Evolutionary conservation across 1,140 invertebrate species (phyloP).

Genomic region (Drosophila orena): DNA sequence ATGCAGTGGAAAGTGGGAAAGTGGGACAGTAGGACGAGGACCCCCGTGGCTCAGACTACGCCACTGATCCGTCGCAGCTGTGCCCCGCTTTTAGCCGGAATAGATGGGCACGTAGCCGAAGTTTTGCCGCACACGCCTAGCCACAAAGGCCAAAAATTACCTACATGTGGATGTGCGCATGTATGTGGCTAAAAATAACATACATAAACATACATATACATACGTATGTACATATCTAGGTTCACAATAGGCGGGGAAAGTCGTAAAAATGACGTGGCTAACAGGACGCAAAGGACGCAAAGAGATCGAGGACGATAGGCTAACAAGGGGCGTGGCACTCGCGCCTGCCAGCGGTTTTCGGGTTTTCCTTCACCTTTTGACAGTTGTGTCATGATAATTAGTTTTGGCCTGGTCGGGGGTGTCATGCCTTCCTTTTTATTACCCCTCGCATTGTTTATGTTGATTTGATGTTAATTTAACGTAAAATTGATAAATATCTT

Average conservation of each 20-base stretch:
- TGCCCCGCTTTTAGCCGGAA: slow-evolving; percentile 63
- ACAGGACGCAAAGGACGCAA: slow-evolving; percentile 34
- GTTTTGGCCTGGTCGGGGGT: slow-evolving; percentile 49
- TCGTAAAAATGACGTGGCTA: slow-evolving; percentile 51
- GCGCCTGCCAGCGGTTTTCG: slow-evolving; percentile 8
- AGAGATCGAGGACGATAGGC: slow-evolving; percentile 35
- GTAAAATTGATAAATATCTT: slow-evolving; percentile 80
- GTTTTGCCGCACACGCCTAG: slow-evolving; percentile 68
- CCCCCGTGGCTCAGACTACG: slow-evolving; percentile 34
- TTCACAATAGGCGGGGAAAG: slow-evolving; percentile 42
- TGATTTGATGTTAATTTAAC: slow-evolving; percentile 79
- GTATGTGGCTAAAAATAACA: slow-evolving; percentile 57
- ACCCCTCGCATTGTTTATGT: slow-evolving; percentile 72
- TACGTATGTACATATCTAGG: slow-evolving; percentile 2
- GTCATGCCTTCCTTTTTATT: slow-evolving; percentile 72
- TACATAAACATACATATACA: no score
- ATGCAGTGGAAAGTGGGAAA: background rate
- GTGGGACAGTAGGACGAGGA: background rate
- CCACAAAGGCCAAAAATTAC: slow-evolving; percentile 68
- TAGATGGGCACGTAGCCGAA: slow-evolving; percentile 73
- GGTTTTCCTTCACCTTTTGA: slow-evolving; percentile 50
- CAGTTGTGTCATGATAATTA: slow-evolving; percentile 83
- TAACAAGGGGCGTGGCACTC: slow-evolving; percentile 58
- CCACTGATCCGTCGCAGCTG: slow-evolving; percentile 61
- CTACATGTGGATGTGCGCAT: slow-evolving; percentile 13